Evolutionary conservation across 2,797 vertebrate genomes (phyloP), one percentile per base, ranked within the genome.

Genomic region (Vireo griseus): DNA sequence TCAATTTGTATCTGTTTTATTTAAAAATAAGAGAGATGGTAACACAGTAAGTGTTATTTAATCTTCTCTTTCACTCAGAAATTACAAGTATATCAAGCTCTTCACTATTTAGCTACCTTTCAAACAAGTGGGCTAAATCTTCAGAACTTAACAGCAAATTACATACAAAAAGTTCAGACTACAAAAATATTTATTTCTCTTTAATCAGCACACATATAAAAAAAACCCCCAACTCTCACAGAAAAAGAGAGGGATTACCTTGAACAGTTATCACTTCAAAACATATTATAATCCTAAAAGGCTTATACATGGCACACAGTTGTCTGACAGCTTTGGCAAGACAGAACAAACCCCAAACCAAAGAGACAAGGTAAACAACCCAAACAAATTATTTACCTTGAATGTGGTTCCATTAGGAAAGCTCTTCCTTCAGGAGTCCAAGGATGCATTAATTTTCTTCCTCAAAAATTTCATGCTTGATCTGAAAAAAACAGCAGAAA

Each of bases 361-460:
- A 40, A 54, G 21, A 81, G 10, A 65, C 44, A 76, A 61, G 8
- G 33, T 54, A 86, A 93, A 86, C 28, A 91, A 76, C 16, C 3
- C 39, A 81, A 65, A 84, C 21, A 78, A 75, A 39, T 50, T 21
- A 69, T 88, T 92, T 96, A 95, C 95, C 94, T 96, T 95, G 73
- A 89, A 68, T 75, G 45, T 50, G 52, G 67, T 96, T 87, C 95
- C 92, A 95, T 85, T 69, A 47, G 86, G 63, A 85, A 97, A 83
- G 25, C 19, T 83, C 35, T 90, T 86, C 77, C 81, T 94, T 96
- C 91, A 97, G 75, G 65, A 85, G 35, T 79, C 57, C 87, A 92
- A 77, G 45, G 89, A 95, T 77, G 37, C 18, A 77, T 24, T 52
- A 48, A 63, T 66, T 87, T 72, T 94, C 89, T 65, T 92, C 66